These are phyloP conservation scores for Drosophila yakuba DNA, from an alignment of 1,140 invertebrate genomes.

Conservation along the genomic window DNA sequence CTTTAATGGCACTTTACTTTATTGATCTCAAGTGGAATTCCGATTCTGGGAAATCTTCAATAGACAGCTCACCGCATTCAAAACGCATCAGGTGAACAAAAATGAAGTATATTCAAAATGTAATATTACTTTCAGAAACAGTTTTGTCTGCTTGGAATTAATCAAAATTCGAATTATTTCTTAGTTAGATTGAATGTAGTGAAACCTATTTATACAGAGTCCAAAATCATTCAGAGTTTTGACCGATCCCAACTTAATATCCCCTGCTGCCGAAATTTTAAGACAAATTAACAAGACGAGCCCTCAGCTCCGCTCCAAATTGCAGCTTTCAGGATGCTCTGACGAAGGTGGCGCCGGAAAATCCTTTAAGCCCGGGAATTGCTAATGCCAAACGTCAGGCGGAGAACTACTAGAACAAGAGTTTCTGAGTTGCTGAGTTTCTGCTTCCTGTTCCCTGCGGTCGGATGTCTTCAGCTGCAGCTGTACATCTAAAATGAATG, in stretches of 20 bases:
- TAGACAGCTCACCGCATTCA: background rate
- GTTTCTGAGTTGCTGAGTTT: slow-evolving; percentile 14
- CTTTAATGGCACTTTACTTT: slow-evolving; percentile 3
- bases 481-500: slow-evolving; percentile 47
- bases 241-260: slow-evolving; percentile 1
- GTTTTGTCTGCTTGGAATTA: background rate
- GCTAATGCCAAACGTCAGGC: slow-evolving; percentile 41
- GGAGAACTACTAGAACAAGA: slow-evolving; percentile 45
- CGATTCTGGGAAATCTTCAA: background rate
- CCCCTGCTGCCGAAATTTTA: slow-evolving; percentile 17
- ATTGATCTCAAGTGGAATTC: slow-evolving; percentile 8
- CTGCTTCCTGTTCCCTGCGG: slow-evolving; percentile 33
- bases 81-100: background rate
- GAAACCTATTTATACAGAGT: background rate
- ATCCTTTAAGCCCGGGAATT: slow-evolving; percentile 54
- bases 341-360: slow-evolving; percentile 21
- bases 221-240: no score
- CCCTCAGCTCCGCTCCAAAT: slow-evolving; percentile 9
- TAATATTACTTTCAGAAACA: no score
- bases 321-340: slow-evolving; percentile 26
- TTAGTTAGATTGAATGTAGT: background rate
- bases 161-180: background rate
- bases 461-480: slow-evolving; percentile 37
- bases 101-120: no score
- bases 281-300: slow-evolving; percentile 35